Conservation (phyloP, 1,140 invertebrate genomes). For the Nasonia giraulti region DNA sequence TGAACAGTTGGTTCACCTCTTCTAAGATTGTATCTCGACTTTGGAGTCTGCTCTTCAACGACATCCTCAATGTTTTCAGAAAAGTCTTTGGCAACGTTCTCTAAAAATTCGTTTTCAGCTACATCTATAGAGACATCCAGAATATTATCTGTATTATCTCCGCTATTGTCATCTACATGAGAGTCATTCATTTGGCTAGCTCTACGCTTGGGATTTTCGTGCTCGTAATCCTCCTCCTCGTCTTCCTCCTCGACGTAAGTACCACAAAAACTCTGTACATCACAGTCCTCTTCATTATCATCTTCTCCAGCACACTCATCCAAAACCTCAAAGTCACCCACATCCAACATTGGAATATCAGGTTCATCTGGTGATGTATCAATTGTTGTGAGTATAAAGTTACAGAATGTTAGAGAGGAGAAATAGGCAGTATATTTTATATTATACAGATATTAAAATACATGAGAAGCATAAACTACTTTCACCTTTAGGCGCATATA, state of each 20-base stretch:
- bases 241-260: conserved; percentile 28
- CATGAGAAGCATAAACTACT: background rate
- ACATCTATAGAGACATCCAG: conserved; percentile 47
- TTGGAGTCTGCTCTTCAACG: conserved; percentile 18
- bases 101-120: conserved; percentile 42
- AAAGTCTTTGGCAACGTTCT: conserved; percentile 39
- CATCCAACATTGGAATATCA: conserved; percentile 55
- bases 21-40: background rate
- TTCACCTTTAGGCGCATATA: background rate
- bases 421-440: background rate
- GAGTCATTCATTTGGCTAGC: background rate
- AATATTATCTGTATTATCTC: conserved; percentile 48
- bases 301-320: conserved; percentile 63
- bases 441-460: background rate
- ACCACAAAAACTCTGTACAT: conserved; percentile 29
- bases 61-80: conserved; percentile 31
- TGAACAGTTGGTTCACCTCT: conserved; percentile 35
- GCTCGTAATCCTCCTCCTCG: conserved; percentile 17
- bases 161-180: conserved; percentile 45
- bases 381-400: conserved; percentile 17
- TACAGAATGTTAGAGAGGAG: background rate
- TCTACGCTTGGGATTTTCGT: conserved; percentile 19
- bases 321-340: conserved; percentile 60
- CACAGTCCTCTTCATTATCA: conserved; percentile 47
- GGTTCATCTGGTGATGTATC: conserved; percentile 51